These are phyloP conservation scores for Tragelaphus scriptus DNA, from an alignment of 2,113 vertebrate genomes.

Conservation along the genomic window DNA sequence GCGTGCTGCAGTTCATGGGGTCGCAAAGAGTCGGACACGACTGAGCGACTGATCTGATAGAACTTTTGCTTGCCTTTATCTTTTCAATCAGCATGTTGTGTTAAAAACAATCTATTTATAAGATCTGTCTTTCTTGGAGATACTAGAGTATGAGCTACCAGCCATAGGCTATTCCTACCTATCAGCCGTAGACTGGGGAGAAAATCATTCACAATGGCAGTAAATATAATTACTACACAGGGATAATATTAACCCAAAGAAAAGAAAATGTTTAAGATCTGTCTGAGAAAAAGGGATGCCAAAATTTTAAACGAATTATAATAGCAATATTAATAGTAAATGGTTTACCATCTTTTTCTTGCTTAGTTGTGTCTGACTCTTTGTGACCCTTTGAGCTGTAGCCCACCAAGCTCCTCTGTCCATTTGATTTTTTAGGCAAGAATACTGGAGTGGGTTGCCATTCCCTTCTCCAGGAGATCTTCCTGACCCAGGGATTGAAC, in stretches of 20 bases:
- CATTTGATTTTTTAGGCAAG: not conserved
- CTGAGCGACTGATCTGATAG: too few relatives aligned
- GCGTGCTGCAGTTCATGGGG: too few relatives aligned
- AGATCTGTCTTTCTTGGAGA: not conserved
- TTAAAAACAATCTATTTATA: not conserved
- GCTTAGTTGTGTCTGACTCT: not conserved
- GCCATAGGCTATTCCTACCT: not conserved
- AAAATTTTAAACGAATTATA: not conserved
- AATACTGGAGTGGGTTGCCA: not conserved
- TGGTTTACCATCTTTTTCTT: not conserved
- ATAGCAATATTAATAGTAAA: not conserved
- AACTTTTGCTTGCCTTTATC: not conserved
- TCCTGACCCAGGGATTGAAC: not conserved
- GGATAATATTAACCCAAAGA: not conserved
- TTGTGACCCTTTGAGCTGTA: not conserved
- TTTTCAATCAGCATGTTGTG: not conserved
- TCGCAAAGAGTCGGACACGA: too few relatives aligned
- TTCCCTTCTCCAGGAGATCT: not conserved
- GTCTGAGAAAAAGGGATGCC: not conserved
- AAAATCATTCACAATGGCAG: not conserved
- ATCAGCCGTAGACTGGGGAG: not conserved
- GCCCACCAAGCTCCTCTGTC: not conserved
- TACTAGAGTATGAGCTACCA: not conserved
- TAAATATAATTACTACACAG: not conserved
- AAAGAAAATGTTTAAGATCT: not conserved